phyloP scores from a whole-genome alignment of 2,113 vertebrate genomes.

The Nycticebus coucang region DNA sequence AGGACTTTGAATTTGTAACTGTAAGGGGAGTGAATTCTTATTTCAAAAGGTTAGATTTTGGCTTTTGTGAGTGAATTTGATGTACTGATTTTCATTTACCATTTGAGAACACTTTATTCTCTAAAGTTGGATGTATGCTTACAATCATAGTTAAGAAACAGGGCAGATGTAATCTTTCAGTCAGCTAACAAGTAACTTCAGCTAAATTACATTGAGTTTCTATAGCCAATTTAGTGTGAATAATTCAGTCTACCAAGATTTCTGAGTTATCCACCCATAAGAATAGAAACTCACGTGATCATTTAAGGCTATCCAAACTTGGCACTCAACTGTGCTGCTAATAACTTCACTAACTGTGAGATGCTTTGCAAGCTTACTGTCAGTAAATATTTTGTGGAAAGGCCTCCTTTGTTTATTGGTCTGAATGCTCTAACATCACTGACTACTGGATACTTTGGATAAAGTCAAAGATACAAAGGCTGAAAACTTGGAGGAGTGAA shows the following conservation, averaged over 20 bases:
- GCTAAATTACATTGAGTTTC: neutral
- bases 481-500: neutral
- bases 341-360: neutral
- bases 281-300: neutral
- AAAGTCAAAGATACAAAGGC: neutral
- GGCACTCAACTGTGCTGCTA: neutral
- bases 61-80: neutral
- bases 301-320: neutral
- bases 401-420: neutral
- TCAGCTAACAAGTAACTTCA: neutral
- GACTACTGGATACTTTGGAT: neutral
- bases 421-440: neutral
- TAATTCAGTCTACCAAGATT: neutral
- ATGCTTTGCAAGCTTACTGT: neutral
- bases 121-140: neutral
- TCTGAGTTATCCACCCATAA: neutral
- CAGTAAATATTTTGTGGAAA: neutral
- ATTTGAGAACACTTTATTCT: neutral
- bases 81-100: neutral
- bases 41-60: conserved; percentile 17
- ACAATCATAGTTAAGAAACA: neutral
- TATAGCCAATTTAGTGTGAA: neutral
- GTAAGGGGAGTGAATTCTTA: neutral
- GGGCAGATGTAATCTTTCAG: neutral
- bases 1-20: neutral